Base-by-base conservation (phyloP, 2,888 invertebrate species). In the Sipunculus nudus region DNA sequence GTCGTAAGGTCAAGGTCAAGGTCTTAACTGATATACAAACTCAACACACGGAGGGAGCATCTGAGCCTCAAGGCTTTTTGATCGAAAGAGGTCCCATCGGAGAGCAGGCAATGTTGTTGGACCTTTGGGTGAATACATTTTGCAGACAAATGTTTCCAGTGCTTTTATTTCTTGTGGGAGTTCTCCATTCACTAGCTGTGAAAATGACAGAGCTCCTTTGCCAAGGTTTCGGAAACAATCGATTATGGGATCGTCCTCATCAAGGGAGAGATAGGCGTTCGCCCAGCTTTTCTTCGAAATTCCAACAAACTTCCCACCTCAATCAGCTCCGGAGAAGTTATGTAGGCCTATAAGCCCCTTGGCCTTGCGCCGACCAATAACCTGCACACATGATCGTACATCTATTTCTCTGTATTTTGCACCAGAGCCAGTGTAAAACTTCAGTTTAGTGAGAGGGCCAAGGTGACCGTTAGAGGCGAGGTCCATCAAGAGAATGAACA, bases 231-330 rank as follows among this genome's bases (percentile, higher is more conserved):
- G 49, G 32, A 49, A 31, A 32, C 49, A 49, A 13, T 49, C 32
- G 19, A 49, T 49, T n/a, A 32, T 32, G 29, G 41, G 53, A 23
- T 53, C 41, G 23, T 41, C 41, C 16, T 53, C 23, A 21, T 28
- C 19, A 16, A 55, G 23, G n/a, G n/a, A n/a, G n/a, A n/a, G n/a
- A n/a, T n/a, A n/a, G n/a, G n/a, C n/a, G n/a, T n/a, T 32, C 6
- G 49, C 31, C 61, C 61, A 61, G 23, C 49, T 61, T 31, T 57
- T 49, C 45, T 56, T 56, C n/a, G 58, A 49, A 8, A 59, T 45
- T 26, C 57, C 52, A 16, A 58, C 61, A 52, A 45, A 61, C 46
- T 50, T 61, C 5, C 61, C 58, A 25, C 53, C 57, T 47, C 58
- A 61, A 6, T 58, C 58, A 32, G 52, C 57, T 8, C 61, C 56